These are phyloP conservation scores for Scaptomyza polygonia DNA, from an alignment of 2,888 invertebrate genomes.

Conservation along the genomic window DNA sequence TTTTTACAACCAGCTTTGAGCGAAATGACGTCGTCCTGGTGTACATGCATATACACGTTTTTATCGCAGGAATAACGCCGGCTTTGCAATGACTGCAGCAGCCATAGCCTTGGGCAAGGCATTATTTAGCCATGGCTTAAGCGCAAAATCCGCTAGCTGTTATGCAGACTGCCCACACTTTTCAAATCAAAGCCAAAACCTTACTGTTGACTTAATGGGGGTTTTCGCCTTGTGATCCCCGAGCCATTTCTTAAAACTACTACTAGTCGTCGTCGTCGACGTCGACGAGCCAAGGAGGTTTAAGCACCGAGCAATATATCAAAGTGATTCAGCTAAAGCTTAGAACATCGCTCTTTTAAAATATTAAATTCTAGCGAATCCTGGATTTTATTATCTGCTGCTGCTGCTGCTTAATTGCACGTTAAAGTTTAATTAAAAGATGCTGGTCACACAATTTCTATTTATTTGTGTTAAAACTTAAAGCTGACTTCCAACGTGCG, in stretches of 20 bases:
- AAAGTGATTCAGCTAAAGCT: too few species aligned
- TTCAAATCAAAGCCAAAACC: neutral
- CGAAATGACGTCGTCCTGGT: neutral
- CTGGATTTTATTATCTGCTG: neutral
- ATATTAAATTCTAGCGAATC: too few species aligned
- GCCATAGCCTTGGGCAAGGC: neutral
- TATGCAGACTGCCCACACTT: neutral
- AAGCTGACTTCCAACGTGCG: neutral
- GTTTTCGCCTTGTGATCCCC: neutral
- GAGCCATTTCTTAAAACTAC: neutral
- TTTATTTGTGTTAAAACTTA: too few species aligned
- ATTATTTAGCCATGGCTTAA: neutral
- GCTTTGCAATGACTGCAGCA: neutral
- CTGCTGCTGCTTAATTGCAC: neutral
- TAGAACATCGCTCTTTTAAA: too few species aligned
- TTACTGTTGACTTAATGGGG: neutral
- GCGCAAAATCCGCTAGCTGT: neutral
- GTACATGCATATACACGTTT: neutral
- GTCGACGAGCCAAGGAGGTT: neutral
- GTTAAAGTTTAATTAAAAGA: neutral
- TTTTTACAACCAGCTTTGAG: neutral
- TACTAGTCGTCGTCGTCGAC: too few species aligned
- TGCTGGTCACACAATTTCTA: too few species aligned
- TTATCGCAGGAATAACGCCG: neutral
- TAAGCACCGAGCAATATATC: neutral